Evolutionary conservation across 2,113 vertebrate genomes (phyloP), one percentile per base, ranked within the genome.

Genomic region (Tragelaphus buxtoni): DNA sequence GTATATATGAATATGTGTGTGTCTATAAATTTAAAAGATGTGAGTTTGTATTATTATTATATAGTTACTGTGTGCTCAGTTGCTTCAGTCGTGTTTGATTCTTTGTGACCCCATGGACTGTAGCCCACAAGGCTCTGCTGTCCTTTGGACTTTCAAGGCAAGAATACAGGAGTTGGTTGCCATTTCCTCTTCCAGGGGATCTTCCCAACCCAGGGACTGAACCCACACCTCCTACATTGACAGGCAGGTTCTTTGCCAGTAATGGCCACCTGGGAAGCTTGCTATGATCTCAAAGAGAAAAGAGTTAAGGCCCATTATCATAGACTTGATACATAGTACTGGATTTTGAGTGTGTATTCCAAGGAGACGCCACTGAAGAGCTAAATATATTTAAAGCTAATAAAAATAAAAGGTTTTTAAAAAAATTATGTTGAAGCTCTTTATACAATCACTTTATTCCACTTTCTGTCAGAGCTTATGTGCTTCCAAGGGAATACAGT

Each of bases 391-490:
- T 94, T 95, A 39, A 96, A 97, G 49, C 24, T 92, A 93, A 96
- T 72, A 92, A 91, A 95, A 95, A 93, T 65, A 56, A 96, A 85
- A 76, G 18, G 7, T 26, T 82, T 88, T 88, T 45, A 65, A 3
- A 77, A 17, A 91, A 96, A 60, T 53, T 77, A 80, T 63, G 4
- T 65, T 88, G 47, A 97, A 90, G 45, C 49, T 97, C 53, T 94
- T 95, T 94, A 91, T 39, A 72, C n/a, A 97, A 93, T 61, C 39
- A 82, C 39, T 90, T 90, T 81, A 60, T 86, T 90, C 80, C 7
- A 55, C 9, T 94, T 94, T 97, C 91, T 97, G 86, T 96, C 87
- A 96, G 92, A 94, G 80, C 77, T 95, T 97, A 77, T 74, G 12
- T 96, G 90, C 74, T 97, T 94, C 92, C 84, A 96, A 95, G 51